phyloP scores from a whole-genome alignment of 1,140 invertebrate genomes.

The Probaryconus sp. region DNA sequence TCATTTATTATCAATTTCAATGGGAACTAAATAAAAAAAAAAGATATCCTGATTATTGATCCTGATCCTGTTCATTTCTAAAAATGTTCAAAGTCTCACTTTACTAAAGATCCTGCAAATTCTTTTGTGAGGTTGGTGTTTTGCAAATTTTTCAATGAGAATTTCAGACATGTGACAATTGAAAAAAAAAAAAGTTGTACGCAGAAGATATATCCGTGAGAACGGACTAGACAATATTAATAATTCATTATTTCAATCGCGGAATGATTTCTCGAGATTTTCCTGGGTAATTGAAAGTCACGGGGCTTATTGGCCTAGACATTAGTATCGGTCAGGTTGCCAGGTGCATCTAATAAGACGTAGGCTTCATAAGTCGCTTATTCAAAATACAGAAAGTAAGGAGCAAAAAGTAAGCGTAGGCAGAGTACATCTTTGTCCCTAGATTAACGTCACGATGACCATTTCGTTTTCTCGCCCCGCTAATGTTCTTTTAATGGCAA shows the following conservation, averaged over 20 bases:
- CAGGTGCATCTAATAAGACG: slow-evolving; percentile 52
- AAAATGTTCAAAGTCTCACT: too few relatives aligned
- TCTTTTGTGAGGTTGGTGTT: too few relatives aligned
- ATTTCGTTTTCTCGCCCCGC: slow-evolving; percentile 43
- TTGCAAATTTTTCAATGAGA: too few relatives aligned
- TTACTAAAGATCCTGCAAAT: too few relatives aligned
- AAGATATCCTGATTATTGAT: too few relatives aligned
- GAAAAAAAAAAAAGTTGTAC: too few relatives aligned
- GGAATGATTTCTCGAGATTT: slow-evolving; percentile 43
- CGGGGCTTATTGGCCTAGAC: slow-evolving; percentile 47
- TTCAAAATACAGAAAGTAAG: slow-evolving; percentile 50
- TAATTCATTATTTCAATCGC: slow-evolving; percentile 24
- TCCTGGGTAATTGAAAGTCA: slow-evolving; percentile 52
- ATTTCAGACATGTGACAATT: too few relatives aligned
- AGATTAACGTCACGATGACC: slow-evolving; percentile 60
- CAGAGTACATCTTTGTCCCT: slow-evolving; percentile 58
- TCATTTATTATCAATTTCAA: too few relatives aligned
- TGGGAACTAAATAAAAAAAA: too few relatives aligned
- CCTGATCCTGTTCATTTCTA: too few relatives aligned
- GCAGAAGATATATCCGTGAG: slow-evolving; percentile 11
- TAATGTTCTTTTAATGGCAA: slow-evolving; percentile 62
- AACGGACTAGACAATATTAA: slow-evolving; percentile 34
- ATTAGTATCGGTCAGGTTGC: slow-evolving; percentile 56
- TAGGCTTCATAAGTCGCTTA: slow-evolving; percentile 45
- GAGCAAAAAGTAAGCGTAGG: slow-evolving; percentile 45